Evolutionary conservation across 2,797 vertebrate species (phyloP), one percentile per base, ranked within the genome.

Genomic region (Pipistrellus pipistrellus): DNA sequence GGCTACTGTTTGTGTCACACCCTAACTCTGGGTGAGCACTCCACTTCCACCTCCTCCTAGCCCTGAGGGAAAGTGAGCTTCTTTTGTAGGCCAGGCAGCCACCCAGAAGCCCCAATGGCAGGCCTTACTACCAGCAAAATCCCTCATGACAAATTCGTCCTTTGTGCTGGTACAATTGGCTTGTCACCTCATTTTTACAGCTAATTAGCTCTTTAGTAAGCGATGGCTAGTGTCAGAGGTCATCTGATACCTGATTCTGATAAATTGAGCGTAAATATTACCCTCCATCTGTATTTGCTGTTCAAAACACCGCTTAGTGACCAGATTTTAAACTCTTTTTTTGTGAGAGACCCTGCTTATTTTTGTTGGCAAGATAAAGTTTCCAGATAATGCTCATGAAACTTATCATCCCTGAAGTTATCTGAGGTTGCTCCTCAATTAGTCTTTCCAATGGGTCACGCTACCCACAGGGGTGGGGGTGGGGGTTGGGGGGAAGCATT

Each of bases 121-220:
- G 98, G 96, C 97, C 95, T 97, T 96, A 93, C 96, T 94, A 98
- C 97, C 95, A 97, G 97, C 25, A 71, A 98, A 97, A 98, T 97
- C 91, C 89, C 97, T 97, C 97, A 98, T 98, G 97, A 97, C 97
- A 97, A 98, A 98, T 98, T 98, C 94, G 46, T 98, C 98, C 98
- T 98, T 98, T 98, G 98, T 98, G 96, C 96, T 97, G 97, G 97
- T 98, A 98, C 99, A 99, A 99, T 99, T 99, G 98, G 99, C 99
- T 99, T 99, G 98, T 99, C 99, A 98, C 98, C 98, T 98, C 96
- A 98, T 98, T 98, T 99, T 99, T 98, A 99, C 98, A 98, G 99
- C 98, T 99, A 99, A 99, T 99, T 99, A 99, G 98, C 97, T 98
- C 97, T 98, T 98, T 98, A 98, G 98, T 97, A 98, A 98, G 98